Evolutionary conservation across 2,113 vertebrate species (phyloP), one percentile per base, ranked within the genome.

Genomic region (Megalops atlanticus): DNA sequence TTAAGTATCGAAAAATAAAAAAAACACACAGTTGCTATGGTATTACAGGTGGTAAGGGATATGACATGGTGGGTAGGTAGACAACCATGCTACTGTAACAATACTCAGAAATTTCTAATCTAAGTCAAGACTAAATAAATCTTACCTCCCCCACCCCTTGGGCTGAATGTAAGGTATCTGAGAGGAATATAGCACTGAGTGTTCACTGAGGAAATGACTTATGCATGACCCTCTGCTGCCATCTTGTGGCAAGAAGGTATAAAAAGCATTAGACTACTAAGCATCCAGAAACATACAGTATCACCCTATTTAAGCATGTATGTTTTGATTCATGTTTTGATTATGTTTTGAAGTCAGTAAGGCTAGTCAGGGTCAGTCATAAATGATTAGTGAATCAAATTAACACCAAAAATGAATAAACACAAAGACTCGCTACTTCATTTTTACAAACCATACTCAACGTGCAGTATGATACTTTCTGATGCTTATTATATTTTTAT

Each of bases 171-270:
- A 52, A 18, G 27, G 52, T 49, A 16, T 41, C 1, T 52, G 69
- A 47, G 8, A 38, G 5, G 38, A 41, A 8, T 43, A 41, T 45
- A 76, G 74, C 16, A 40, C 8, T 31, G 14, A 12, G 52, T 31
- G 14, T 47, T 47, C 58, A 43, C 36, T 31, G 64, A 69, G 3
- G 31, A 8, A 21, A 27, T 38, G 11, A 38, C 27, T 21, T 36
- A n/a, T 21, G 45, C 35, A 54, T 72, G 69, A 68, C 68, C 43
- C 72, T 79, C 40, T 79, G 69, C 77, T 84, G 85, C 81, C 84
- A 64, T 77, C 88, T 84, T 71, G 47, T 85, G 88, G 84, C 72
- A 43, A 45, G 76, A 58, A 39, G 1, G 1, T 39, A 45, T 41
- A 16, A 58, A 14, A n/a, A 14, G 47, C 7, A 24, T 35, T 43